These are phyloP conservation scores for Popillia japonica DNA, from an alignment of 1,140 invertebrate species.

Conservation along the genomic window DNA sequence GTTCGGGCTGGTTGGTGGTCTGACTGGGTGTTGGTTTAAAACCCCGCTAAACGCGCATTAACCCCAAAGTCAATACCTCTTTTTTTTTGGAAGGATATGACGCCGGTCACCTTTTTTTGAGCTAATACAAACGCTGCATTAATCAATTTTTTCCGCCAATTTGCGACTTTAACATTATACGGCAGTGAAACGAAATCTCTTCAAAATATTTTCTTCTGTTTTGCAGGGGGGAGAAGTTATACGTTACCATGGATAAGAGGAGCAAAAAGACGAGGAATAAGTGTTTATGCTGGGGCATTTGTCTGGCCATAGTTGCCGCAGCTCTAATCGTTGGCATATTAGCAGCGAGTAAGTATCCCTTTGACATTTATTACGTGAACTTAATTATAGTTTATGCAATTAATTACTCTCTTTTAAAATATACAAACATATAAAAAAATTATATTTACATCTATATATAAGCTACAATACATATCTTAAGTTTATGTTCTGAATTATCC, in stretches of 20 bases:
- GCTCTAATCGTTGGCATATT: conserved; percentile 75
- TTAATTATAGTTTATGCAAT: too few relatives aligned
- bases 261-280: conserved; percentile 72
- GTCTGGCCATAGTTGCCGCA: conserved; percentile 67
- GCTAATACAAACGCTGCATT: conserved; percentile 20
- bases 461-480: too few relatives aligned
- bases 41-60: conserved; percentile 38
- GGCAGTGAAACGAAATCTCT: background rate
- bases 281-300: conserved; percentile 72
- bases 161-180: background rate
- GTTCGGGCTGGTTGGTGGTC: conserved; percentile 45
- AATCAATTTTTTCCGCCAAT: conserved; percentile 2
- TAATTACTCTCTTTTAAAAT: too few relatives aligned
- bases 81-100: background rate
- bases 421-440: too few relatives aligned
- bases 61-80: conserved; percentile 27
- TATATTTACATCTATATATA: too few relatives aligned
- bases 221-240: conserved; percentile 82
- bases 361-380: background rate
- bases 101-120: background rate
- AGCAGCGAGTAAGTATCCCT: conserved; percentile 69
- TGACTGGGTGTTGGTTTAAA: conserved; percentile 52
- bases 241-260: conserved; percentile 81
- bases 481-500: background rate
- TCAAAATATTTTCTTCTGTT: conserved; percentile 45